Evolutionary conservation across 64 coral and sea anemone species (phyloP).

Genomic region (Hydrozoanthus tunicans): DNA sequence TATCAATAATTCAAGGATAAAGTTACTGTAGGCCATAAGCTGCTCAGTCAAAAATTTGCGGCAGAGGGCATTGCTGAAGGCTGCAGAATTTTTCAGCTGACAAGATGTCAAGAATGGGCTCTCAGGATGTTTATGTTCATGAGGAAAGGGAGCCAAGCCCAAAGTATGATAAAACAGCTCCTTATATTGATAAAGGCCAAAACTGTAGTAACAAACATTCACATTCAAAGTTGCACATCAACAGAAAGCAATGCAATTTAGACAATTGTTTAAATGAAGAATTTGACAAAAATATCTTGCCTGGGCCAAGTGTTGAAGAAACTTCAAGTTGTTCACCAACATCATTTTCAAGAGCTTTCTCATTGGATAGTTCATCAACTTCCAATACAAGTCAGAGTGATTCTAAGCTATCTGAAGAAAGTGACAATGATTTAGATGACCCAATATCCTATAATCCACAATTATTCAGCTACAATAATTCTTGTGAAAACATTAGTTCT

Average conservation of each 20-base stretch:
- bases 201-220: neutral
- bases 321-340: neutral
- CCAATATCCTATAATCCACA: neutral
- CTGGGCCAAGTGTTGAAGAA: neutral
- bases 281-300: neutral
- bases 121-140: neutral
- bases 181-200: neutral
- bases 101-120: neutral
- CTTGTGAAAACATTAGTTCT: neutral
- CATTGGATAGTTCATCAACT: neutral
- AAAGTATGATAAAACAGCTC: neutral
- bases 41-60: neutral
- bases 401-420: neutral
- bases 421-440: too few relatives aligned
- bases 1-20: too few relatives aligned
- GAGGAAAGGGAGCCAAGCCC: constrained; percentile 1
- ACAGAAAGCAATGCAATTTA: neutral
- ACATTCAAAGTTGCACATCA: neutral
- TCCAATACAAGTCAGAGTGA: constrained; percentile 24
- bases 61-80: neutral
- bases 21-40: neutral
- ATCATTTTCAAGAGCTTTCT: neutral
- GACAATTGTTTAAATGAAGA: neutral
- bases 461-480: neutral
- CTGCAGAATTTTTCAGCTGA: neutral